Evolutionary conservation across 2,888 invertebrate species (phyloP).

Genomic region (Drosophila mercatorum): DNA sequence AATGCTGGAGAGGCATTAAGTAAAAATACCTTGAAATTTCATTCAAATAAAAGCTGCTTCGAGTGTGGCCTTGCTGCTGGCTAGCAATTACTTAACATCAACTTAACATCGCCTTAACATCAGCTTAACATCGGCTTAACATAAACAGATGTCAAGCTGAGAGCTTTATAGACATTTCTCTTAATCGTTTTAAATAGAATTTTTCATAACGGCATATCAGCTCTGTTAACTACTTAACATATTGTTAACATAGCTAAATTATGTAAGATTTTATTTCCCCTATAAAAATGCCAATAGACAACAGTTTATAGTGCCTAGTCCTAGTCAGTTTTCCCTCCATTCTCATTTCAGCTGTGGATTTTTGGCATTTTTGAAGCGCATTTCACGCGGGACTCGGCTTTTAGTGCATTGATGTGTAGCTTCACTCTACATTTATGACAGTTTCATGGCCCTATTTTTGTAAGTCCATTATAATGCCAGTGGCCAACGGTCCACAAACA

Average conservation of each 20-base stretch:
- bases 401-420: slow-evolving; percentile 12
- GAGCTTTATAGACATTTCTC: too few species aligned
- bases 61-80: neutral
- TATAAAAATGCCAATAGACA: too few species aligned
- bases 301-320: too few species aligned
- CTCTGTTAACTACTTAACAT: slow-evolving; percentile 2
- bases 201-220: neutral
- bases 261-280: neutral
- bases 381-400: slow-evolving; percentile 19
- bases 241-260: neutral
- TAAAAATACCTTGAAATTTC: slow-evolving; percentile 7
- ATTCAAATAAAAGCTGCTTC: slow-evolving; percentile 1
- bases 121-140: neutral
- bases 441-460: slow-evolving; percentile 16
- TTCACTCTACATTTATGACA: slow-evolving; percentile 24
- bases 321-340: neutral
- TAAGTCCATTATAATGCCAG: slow-evolving; percentile 26
- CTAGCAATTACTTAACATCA: neutral
- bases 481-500: slow-evolving; percentile 30
- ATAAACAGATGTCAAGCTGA: neutral
- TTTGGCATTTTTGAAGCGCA: slow-evolving; percentile 11
- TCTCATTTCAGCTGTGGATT: neutral
- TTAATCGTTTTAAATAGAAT: neutral
- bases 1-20: slow-evolving; percentile 1
- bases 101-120: neutral